Conservation (phyloP, 2,797 vertebrate genomes). For the Chromis chromis region DNA sequence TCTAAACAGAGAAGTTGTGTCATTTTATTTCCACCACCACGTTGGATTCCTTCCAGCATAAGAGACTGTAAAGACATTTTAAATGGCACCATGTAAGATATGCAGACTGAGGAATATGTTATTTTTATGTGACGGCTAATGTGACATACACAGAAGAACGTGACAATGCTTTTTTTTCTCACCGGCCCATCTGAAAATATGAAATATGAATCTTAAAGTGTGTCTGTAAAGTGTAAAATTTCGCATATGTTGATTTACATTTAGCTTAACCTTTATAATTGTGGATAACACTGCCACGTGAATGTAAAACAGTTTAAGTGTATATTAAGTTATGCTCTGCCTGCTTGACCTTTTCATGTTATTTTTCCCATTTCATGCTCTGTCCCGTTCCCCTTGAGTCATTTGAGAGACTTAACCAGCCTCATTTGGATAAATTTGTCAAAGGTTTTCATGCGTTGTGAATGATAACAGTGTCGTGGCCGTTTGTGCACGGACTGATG, state of each 20-base stretch:
- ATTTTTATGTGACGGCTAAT: conserved; percentile 24
- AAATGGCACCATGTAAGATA: conserved; percentile 23
- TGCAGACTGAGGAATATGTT: conserved; percentile 27
- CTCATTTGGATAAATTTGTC: conserved; percentile 52
- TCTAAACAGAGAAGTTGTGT: conserved; percentile 40
- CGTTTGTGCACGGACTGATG: conserved; percentile 32
- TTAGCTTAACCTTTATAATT: conserved; percentile 35
- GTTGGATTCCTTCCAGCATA: conserved; percentile 24
- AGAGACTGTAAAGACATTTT: conserved; percentile 27
- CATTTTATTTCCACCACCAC: conserved; percentile 19
- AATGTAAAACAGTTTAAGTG: conserved; percentile 43
- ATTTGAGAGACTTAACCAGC: conserved; percentile 27
- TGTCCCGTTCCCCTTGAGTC: conserved; percentile 33
- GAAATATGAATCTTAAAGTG: not conserved
- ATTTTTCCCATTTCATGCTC: conserved; percentile 47
- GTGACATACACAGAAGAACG: conserved; percentile 2
- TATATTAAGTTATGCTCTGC: conserved; percentile 30
- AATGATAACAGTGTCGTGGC: conserved; percentile 19
- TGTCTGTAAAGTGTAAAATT: conserved; percentile 5
- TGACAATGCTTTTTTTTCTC: too few species aligned
- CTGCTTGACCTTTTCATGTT: conserved; percentile 59
- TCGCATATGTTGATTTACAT: conserved; percentile 5
- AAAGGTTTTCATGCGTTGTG: conserved; percentile 29
- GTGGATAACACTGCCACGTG: not conserved
- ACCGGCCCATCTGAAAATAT: not conserved